Evolutionary conservation across 2,888 invertebrate species (phyloP), one percentile per base, ranked within the genome.

Genomic region (Hypena proboscidalis): DNA sequence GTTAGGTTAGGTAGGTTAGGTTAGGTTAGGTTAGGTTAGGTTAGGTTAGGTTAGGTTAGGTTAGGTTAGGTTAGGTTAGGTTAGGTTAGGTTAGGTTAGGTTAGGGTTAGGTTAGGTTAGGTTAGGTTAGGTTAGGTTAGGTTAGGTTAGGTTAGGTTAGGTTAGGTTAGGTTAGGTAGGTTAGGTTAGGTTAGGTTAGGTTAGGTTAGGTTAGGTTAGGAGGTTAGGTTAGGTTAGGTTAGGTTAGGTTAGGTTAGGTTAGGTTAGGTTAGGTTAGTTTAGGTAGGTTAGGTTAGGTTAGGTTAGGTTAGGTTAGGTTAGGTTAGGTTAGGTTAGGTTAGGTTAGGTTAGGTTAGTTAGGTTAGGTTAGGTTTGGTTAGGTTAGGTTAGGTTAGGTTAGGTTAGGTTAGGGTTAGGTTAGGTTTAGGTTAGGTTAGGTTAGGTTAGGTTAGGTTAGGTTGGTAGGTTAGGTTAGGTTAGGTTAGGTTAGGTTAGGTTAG

Each of bases 381-480:
- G 23, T 32, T 31, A 31, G 31, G 31, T 31, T 31, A 31, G 31
- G 31, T 34, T 34, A 34, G 33, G 33, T 34, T 34, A 34, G 33
- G 33, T 34, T 34, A 34, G 33, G 33, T 34, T 34, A 34, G 33
- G 33, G n/a, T 34, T 34, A 34, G 33, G 33, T 34, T 34, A 34
- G 33, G 33, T 34, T 34, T 34, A 34, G 33, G 33, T 34, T 34
- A 34, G 33, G 33, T 34, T 34, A 34, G 33, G 33, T 34, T 34
- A 34, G 33, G 33, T 34, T 34, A 23, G 54, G 53, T 54, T 34
- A 38, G 51, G 46, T 36, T 36, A 36, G 36, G 36, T 55, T 51
- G 40, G 58, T 44, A 44, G 56, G 48, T 54, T 54, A 50, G 45
- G 53, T 45, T 48, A 45, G 51, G 46, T 49, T 40, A 47, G 37